Conservation (phyloP, 1,140 invertebrate species). For the Heliconius nattereri region DNA sequence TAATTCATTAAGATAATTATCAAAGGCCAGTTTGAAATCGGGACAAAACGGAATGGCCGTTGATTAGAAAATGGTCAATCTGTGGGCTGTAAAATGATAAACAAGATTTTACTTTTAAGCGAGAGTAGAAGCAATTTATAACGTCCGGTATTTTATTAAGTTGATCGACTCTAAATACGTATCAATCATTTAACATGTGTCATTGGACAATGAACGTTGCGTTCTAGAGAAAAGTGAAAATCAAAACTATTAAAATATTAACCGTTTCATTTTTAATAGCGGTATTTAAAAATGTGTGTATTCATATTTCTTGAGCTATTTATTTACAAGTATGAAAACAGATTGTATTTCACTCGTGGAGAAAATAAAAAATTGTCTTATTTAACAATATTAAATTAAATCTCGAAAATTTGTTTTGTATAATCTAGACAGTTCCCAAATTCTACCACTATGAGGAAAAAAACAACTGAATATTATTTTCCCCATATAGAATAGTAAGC, state of each 20-base stretch:
- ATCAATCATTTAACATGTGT: slow-evolving; percentile 11
- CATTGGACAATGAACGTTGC: neutral
- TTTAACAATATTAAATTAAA: too few relatives aligned
- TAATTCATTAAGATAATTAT: slow-evolving; percentile 25
- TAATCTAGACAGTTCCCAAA: too few relatives aligned
- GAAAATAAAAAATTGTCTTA: too few relatives aligned
- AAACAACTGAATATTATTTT: too few relatives aligned
- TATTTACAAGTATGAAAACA: neutral
- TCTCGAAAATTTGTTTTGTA: too few relatives aligned
- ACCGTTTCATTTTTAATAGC: slow-evolving; percentile 4
- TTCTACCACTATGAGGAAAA: too few relatives aligned
- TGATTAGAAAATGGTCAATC: slow-evolving; percentile 10
- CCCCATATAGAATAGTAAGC: too few relatives aligned
- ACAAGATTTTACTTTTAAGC: slow-evolving; percentile 32
- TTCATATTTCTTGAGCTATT: neutral
- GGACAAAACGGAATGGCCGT: slow-evolving; percentile 29
- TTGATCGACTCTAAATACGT: slow-evolving; percentile 1
- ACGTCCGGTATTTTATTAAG: slow-evolving; percentile 28
- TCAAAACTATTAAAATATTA: neutral
- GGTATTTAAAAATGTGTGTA: neutral
- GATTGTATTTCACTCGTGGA: neutral
- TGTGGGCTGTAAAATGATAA: slow-evolving; percentile 29
- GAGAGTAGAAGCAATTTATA: slow-evolving; percentile 29
- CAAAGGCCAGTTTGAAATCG: slow-evolving; percentile 32
- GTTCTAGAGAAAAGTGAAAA: slow-evolving; percentile 14